Conservation (phyloP, 2,888 invertebrate species). For the Melipona bicolor region DNA sequence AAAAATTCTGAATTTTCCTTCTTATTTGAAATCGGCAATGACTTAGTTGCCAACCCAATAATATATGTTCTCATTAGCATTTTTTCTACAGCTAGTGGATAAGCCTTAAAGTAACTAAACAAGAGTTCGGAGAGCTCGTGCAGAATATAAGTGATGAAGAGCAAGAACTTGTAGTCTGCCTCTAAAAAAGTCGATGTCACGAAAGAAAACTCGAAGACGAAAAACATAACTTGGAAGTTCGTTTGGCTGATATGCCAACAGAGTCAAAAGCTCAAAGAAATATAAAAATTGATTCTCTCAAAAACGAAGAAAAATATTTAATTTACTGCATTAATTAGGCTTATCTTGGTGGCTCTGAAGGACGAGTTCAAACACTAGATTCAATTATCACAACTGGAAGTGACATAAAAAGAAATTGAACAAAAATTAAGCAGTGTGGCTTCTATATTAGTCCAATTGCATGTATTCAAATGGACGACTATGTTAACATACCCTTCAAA, state of each 20-base stretch:
- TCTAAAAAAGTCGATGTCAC: constrained; percentile 93
- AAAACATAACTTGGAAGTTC: constrained; percentile 96
- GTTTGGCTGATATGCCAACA: constrained; percentile 95
- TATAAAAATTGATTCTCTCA: neutral
- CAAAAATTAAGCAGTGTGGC: constrained; percentile 94
- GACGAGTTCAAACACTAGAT: constrained; percentile 94
- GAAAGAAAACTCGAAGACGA: constrained; percentile 96
- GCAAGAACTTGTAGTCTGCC: constrained; percentile 92
- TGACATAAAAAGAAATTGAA: constrained; percentile 92
- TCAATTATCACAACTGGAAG: constrained; percentile 91
- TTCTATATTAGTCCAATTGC: constrained; percentile 94
- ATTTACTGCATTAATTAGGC: constrained; percentile 85
- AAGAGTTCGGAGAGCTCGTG: constrained; percentile 92
- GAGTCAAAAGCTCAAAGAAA: constrained; percentile 93
- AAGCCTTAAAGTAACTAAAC: constrained; percentile 91
- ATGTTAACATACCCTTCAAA: constrained; percentile 89
- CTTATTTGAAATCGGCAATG: no score
- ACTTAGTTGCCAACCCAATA: no score
- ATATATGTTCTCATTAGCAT: neutral
- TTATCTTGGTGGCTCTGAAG: constrained; percentile 93
- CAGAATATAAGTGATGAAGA: constrained; percentile 93
- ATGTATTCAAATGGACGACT: constrained; percentile 94
- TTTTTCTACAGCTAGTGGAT: constrained; percentile 88
- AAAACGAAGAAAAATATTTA: neutral
- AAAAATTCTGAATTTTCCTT: no score